These are phyloP conservation scores for Eubucco bourcierii DNA, from an alignment of 2,113 vertebrate genomes.

Conservation along the genomic window DNA sequence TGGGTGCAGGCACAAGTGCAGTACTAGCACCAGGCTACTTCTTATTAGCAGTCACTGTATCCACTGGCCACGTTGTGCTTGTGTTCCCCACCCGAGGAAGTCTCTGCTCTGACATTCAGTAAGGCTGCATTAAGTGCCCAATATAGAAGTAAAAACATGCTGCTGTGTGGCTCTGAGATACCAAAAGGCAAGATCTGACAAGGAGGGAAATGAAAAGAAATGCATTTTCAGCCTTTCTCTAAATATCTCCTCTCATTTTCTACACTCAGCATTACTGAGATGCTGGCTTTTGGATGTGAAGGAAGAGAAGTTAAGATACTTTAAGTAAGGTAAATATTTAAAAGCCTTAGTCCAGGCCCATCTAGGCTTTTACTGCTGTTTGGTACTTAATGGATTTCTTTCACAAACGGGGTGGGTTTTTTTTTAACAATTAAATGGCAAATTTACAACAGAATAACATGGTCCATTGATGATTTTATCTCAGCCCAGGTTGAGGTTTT, in stretches of 20 bases:
- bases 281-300: neutral
- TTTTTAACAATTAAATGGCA: neutral
- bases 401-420: neutral
- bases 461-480: neutral
- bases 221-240: neutral
- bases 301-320: neutral
- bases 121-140: neutral
- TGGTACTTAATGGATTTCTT: neutral
- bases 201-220: neutral
- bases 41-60: neutral
- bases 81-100: neutral
- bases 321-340: neutral
- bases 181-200: neutral
- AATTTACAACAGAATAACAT: neutral
- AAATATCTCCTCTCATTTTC: neutral
- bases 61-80: neutral
- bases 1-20: neutral
- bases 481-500: neutral
- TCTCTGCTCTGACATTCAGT: neutral
- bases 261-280: neutral
- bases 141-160: neutral
- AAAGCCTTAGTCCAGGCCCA: neutral
- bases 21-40: neutral
- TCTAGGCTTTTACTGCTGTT: neutral
- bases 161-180: neutral